phyloP scores from a whole-genome alignment of 2,888 invertebrate genomes.

The Cyaniris semiargus region DNA sequence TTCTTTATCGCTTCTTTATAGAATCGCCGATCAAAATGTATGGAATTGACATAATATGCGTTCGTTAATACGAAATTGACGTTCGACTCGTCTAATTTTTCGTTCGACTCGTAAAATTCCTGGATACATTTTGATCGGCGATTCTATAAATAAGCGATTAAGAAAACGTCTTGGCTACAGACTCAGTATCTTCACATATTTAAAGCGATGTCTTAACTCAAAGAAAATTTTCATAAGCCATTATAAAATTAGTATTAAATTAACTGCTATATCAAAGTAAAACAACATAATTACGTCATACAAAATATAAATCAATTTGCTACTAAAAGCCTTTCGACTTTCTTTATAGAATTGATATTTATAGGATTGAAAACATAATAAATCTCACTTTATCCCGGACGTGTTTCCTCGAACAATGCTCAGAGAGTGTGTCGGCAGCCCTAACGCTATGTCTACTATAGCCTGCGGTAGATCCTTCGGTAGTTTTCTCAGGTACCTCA shows the following conservation, averaged over 20 bases:
- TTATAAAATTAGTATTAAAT: not conserved
- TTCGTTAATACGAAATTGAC: too few species aligned
- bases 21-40: too few species aligned
- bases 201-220: not conserved
- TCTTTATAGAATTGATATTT: constrained; percentile 11
- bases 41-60: too few species aligned
- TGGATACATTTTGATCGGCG: too few species aligned
- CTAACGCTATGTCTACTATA: constrained; percentile 67
- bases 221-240: not conserved
- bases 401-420: constrained; percentile 69
- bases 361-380: constrained; percentile 33
- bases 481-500: constrained; percentile 52
- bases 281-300: not conserved
- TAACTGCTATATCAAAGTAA: not conserved
- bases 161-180: too few species aligned
- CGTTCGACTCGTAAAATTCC: too few species aligned
- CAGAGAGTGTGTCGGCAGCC: constrained; percentile 60
- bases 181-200: not conserved
- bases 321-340: constrained; percentile 7
- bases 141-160: too few species aligned
- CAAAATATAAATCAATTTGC: constrained; percentile 15
- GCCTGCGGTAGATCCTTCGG: constrained; percentile 64
- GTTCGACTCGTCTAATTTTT: too few species aligned
- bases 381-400: constrained; percentile 61
- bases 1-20: too few species aligned